A percentile compares a stretch with the other conserved stretches of the same genome.
Evolutionary conservation across 2,113 vertebrate genomes (phyloP).

Genomic region (Tympanuchus pallidicinctus): DNA sequence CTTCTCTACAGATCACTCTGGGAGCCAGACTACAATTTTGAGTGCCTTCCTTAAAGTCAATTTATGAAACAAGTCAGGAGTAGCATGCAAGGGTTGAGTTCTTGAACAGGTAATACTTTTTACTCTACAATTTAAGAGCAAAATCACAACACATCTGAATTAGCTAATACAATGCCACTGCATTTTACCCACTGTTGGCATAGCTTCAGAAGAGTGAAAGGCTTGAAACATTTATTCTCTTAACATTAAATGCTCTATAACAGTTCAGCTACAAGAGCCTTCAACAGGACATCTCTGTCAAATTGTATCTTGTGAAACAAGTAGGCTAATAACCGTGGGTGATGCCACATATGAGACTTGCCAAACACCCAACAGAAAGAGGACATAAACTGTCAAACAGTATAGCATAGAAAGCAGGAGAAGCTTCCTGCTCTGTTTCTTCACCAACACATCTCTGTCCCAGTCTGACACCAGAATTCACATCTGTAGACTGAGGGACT

Average conservation of each 20-base stretch:
- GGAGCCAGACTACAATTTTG: neutral
- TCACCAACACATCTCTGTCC: neutral
- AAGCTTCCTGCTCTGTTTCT: neutral
- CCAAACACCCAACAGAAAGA: neutral
- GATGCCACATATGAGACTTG: rapidly evolving
- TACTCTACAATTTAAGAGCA: neutral
- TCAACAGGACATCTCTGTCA: neutral
- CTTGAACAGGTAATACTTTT: neutral
- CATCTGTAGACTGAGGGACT: neutral
- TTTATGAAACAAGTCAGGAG: neutral
- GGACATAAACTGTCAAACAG: neutral
- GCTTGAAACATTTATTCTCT: neutral
- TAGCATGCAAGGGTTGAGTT: neutral
- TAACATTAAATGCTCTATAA: neutral
- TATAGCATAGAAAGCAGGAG: neutral
- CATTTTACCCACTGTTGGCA: neutral
- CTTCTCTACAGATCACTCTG: neutral
- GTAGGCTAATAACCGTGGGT: neutral
- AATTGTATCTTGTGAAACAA: neutral
- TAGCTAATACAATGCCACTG: neutral
- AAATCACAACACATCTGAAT: neutral
- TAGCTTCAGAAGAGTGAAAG: neutral
- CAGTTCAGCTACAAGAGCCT: neutral
- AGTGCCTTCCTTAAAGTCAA: neutral
- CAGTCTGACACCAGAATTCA: neutral